Conservation (phyloP, 2,797 vertebrate species). For the Myotis vivesi region DNA sequence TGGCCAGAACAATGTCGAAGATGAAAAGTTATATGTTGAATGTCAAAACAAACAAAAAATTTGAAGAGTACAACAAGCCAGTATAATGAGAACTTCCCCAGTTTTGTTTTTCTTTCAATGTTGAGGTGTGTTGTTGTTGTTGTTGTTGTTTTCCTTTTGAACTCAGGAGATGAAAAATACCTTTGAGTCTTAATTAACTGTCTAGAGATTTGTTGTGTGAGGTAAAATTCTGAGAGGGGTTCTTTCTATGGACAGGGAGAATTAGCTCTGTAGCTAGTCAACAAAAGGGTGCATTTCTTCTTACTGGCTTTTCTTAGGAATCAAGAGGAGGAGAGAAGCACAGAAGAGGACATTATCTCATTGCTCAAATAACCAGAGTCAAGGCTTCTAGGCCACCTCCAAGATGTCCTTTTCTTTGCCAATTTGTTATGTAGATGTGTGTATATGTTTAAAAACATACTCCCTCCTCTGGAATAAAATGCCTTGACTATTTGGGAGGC, state of each 20-base stretch:
- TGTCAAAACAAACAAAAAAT: constrained; percentile 39
- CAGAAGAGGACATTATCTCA: background rate
- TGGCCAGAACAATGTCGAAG: constrained; percentile 22
- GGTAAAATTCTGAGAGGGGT: background rate
- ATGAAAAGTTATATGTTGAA: constrained; percentile 40
- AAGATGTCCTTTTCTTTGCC: background rate
- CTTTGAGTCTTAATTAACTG: constrained; percentile 56
- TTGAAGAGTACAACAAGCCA: background rate
- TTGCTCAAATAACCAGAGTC: background rate
- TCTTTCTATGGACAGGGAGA: constrained; percentile 16
- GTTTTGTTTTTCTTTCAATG: constrained; percentile 8
- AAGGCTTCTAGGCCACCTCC: background rate
- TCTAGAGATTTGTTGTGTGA: constrained; percentile 44
- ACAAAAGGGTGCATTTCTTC: background rate
- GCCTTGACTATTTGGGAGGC: background rate
- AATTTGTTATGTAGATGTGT: background rate
- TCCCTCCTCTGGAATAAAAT: background rate
- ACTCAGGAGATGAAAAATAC: constrained; percentile 34
- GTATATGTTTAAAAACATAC: background rate
- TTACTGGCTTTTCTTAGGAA: constrained; percentile 27
- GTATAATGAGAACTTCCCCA: constrained; percentile 29
- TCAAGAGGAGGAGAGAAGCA: background rate
- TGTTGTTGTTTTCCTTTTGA: background rate
- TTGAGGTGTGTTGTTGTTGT: background rate
- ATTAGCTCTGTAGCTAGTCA: constrained; percentile 21